These are phyloP conservation scores for Typhlichthys eigenmanni DNA, from an alignment of 2,797 vertebrate genomes.

Conservation along the genomic window DNA sequence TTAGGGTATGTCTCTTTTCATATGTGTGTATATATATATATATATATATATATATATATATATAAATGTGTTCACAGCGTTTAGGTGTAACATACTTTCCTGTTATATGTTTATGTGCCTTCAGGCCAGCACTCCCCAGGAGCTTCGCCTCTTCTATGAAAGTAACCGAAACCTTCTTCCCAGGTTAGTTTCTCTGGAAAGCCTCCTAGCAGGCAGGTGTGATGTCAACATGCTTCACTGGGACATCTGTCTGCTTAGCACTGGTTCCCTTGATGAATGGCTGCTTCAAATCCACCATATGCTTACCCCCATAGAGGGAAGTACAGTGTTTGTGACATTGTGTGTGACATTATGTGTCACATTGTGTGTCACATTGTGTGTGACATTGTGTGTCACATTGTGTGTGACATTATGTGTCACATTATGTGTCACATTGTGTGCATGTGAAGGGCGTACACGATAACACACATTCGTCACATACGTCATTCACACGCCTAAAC, in stretches of 20 bases:
- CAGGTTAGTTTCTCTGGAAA: constrained; percentile 77
- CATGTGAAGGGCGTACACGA: background rate
- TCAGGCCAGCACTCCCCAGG: constrained; percentile 94
- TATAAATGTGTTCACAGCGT: background rate
- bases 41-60: background rate
- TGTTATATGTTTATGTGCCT: constrained; percentile 26
- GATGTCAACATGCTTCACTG: constrained; percentile 17
- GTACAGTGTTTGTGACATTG: constrained; percentile 1
- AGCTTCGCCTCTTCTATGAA: constrained; percentile 95
- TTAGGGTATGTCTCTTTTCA: too few relatives aligned
- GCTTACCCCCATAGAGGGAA: background rate
- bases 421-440: too few relatives aligned
- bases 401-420: too few relatives aligned
- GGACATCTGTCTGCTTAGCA: constrained; percentile 15
- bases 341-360: too few relatives aligned
- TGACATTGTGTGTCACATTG: background rate
- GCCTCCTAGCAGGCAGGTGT: background rate
- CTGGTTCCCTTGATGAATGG: constrained; percentile 32
- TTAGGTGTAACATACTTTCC: constrained; percentile 8
- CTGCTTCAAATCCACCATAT: constrained; percentile 7
- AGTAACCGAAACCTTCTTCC: constrained; percentile 91
- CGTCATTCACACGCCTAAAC: constrained; percentile 6
- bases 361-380: background rate
- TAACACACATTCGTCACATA: background rate
- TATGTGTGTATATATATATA: constrained; percentile 2